Evolutionary conservation across 2,113 vertebrate genomes (phyloP), one percentile per base, ranked within the genome.

Genomic region (Aspidoscelis tigris): DNA sequence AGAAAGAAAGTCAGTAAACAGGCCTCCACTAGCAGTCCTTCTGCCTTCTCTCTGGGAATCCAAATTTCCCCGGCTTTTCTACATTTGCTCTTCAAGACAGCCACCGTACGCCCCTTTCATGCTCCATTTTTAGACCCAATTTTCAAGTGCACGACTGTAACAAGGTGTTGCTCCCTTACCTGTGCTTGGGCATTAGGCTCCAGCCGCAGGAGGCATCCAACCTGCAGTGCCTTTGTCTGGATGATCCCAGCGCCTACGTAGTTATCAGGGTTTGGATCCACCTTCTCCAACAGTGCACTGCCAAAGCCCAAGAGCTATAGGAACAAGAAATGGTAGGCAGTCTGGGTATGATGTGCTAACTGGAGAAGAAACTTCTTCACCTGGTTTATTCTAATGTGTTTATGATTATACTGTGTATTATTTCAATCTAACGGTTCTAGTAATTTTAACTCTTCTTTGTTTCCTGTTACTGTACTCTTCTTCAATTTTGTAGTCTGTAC

Each of bases 231-330:
- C 90, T 98, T 98, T 12, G 97, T 98, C 95, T 98, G 98, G 89
- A 98, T 97, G 86, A 98, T 97, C 70, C 98, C 98, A 68, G 98
- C 98, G 41, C 97, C 98, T 78, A 98, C 98, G 3, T 97, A 98
- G 91, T 98, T 98, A 91, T 98, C 98, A 10, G 97, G 97, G 92
- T 98, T 98, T 26, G 98, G 98, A 87, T 98, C 97, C 64, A 98
- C 97, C 0, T 97, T 97, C 86, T 98, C 97, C 94, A 98, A 91
- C 80, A 99, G 96, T 33, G 98, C 98, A 5, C 96, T 95, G 81
- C 98, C 98, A 12, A 98, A 95, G 76, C 98, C 98, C 89, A 98
- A 92, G 71, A 98, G 94, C 98, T 98, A 81, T 20, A 6, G 58
- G 71, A 72, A 22, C 50, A 79, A 79, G 44, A 66, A 20, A 55